Evolutionary conservation across 2,113 vertebrate genomes (phyloP).

Genomic region (Ciconia boyciana): DNA sequence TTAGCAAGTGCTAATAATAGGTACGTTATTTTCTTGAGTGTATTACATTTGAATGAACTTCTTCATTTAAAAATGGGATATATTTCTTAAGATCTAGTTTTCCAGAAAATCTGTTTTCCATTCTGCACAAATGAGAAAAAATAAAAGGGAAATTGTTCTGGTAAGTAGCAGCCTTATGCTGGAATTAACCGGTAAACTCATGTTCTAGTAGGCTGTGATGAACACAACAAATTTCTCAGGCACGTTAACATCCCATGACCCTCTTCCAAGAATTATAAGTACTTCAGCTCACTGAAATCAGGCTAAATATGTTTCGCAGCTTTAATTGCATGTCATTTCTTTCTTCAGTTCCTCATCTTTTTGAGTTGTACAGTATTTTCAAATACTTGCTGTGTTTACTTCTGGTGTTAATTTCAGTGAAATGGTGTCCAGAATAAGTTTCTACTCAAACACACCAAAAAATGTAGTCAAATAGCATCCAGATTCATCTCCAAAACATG

Average conservation of each 20-base stretch:
- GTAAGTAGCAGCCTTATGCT: not conserved
- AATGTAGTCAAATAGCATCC: not conserved
- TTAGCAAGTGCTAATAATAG: not conserved
- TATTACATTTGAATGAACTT: not conserved
- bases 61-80: not conserved
- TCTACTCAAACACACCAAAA: not conserved
- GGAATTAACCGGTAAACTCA: not conserved
- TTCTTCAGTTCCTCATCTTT: not conserved
- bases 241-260: not conserved
- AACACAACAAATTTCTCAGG: not conserved
- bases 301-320: not conserved
- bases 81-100: not conserved
- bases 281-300: not conserved
- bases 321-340: not conserved
- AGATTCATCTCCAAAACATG: not conserved
- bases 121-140: slow-evolving; percentile 13
- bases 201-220: not conserved
- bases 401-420: not conserved
- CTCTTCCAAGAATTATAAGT: not conserved
- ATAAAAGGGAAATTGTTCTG: not conserved
- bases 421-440: not conserved
- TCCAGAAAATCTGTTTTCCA: not conserved
- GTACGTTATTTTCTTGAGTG: not conserved
- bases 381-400: not conserved
- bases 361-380: not conserved